Evolutionary conservation across 2,888 invertebrate genomes (phyloP).

Genomic region (Lithophane ornitopus): DNA sequence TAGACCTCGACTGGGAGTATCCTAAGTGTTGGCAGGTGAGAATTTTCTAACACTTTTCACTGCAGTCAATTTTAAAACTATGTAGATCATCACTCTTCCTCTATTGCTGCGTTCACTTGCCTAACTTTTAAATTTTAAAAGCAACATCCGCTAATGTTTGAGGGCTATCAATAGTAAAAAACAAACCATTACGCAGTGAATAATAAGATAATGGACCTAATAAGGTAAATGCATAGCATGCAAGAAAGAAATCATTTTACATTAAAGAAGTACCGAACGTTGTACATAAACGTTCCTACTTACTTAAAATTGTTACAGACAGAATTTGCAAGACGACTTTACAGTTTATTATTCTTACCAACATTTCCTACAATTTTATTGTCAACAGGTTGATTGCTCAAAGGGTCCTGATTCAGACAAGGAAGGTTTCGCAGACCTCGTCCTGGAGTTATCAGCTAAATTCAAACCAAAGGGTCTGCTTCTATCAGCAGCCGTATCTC

Average conservation of each 20-base stretch:
- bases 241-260: neutral
- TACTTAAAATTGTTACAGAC: neutral
- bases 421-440: slow-evolving; percentile 93
- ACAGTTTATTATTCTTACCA: neutral
- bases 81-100: neutral
- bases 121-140: neutral
- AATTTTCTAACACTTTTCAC: neutral
- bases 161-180: neutral
- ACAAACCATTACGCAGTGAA: neutral
- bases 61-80: neutral
- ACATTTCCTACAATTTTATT: neutral
- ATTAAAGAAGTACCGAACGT: neutral
- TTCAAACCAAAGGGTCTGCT: slow-evolving; percentile 93
- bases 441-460: slow-evolving; percentile 93
- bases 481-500: slow-evolving; percentile 96
- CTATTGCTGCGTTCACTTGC: neutral
- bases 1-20: slow-evolving; percentile 99
- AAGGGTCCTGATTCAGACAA: slow-evolving; percentile 96
- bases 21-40: slow-evolving; percentile 96
- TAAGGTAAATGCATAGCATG: slow-evolving; percentile 1
- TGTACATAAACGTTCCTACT: neutral
- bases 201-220: neutral
- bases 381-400: slow-evolving; percentile 94
- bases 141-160: neutral
- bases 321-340: neutral